A percentile compares a stretch with the other conserved stretches of the same genome.
These are phyloP conservation scores for Brachystomella parvula DNA, from an alignment of 1,140 invertebrate species.

Conservation along the genomic window DNA sequence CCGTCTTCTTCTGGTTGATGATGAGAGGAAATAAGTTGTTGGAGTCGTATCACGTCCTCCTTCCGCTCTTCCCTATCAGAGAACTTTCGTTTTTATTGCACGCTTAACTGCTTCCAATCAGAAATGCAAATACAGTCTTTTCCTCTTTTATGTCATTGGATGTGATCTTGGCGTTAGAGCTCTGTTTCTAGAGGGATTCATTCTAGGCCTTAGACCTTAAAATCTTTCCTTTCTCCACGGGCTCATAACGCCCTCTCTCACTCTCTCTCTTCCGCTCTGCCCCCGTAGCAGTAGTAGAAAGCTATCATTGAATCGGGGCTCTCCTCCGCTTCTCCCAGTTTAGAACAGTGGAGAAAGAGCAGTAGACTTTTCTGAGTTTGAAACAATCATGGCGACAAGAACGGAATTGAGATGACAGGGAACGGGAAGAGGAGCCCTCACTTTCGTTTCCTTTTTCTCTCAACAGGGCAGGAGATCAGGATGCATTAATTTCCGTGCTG, in stretches of 20 bases:
- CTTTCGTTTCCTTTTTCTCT: conserved; percentile 6
- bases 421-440: not conserved
- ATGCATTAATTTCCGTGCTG: too few species aligned
- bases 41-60: conserved; percentile 35
- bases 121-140: conserved; percentile 37
- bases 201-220: not conserved
- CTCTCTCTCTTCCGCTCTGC: not conserved
- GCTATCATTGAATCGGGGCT: too few species aligned
- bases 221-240: conserved; percentile 3
- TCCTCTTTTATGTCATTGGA: conserved; percentile 18
- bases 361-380: not conserved
- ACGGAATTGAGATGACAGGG: not conserved
- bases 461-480: too few species aligned
- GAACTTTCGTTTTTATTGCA: conserved; percentile 35
- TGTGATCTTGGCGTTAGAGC: conserved; percentile 6
- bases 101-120: conserved; percentile 38
- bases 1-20: not conserved
- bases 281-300: too few species aligned
- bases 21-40: conserved; percentile 35
- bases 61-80: conserved; percentile 21
- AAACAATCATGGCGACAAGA: not conserved
- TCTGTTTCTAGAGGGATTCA: conserved; percentile 8
- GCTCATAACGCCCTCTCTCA: conserved; percentile 1
- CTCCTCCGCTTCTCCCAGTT: too few species aligned
- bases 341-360: not conserved